Conservation (phyloP, 2,797 vertebrate species). For the Danio tinwini region DNA sequence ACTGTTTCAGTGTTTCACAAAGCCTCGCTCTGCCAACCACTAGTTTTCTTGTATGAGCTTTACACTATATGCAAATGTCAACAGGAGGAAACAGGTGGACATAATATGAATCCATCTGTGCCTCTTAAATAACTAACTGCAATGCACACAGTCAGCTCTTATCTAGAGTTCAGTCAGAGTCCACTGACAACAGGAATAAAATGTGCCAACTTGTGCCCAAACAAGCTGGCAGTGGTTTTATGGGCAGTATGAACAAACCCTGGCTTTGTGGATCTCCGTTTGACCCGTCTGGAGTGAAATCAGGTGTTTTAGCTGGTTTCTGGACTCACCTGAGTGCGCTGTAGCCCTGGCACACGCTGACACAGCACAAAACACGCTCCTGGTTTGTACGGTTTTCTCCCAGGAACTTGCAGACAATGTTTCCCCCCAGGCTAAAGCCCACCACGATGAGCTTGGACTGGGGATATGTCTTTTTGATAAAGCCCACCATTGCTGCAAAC, state of each 20-base stretch:
- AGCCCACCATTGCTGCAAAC: slow-evolving; percentile 93
- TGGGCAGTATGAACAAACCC: not conserved
- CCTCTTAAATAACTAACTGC: not conserved
- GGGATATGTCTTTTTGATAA: slow-evolving; percentile 90
- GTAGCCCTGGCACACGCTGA: slow-evolving; percentile 97
- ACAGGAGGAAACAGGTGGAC: not conserved
- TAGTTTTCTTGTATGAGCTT: not conserved
- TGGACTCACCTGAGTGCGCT: slow-evolving; percentile 90
- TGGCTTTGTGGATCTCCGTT: not conserved
- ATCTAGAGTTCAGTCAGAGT: not conserved
- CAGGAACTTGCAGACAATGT: slow-evolving; percentile 97
- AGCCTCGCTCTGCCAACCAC: too few relatives aligned
- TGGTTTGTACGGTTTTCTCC: slow-evolving; percentile 92
- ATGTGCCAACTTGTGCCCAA: not conserved
- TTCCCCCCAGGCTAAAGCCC: slow-evolving; percentile 97
- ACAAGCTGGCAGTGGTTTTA: not conserved
- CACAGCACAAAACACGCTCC: slow-evolving; percentile 93
- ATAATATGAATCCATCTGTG: slow-evolving; percentile 10
- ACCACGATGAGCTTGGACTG: slow-evolving; percentile 91
- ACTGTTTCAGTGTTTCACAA: too few relatives aligned
- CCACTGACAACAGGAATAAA: not conserved
- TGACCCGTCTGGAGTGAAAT: not conserved
- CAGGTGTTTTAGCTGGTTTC: not conserved
- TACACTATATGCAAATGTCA: not conserved
- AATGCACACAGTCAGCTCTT: not conserved